Evolutionary conservation across 2,797 vertebrate species (phyloP).

Genomic region (Erethizon dorsatum): DNA sequence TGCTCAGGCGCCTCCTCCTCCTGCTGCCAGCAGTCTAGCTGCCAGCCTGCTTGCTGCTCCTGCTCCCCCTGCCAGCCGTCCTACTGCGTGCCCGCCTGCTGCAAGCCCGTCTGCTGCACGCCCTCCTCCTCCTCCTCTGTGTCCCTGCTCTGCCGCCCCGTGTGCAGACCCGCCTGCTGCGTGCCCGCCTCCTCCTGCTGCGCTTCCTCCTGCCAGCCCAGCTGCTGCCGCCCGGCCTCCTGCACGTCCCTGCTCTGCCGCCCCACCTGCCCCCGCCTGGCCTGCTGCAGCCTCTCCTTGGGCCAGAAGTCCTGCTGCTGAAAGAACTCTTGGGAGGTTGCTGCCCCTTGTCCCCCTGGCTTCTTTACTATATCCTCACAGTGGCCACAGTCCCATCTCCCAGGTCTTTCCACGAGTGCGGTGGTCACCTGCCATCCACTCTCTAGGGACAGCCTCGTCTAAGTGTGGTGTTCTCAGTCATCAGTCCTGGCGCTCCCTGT

Average conservation of each 20-base stretch:
- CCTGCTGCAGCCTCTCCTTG: not conserved
- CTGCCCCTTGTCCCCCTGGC: not conserved
- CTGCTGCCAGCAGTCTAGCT: not conserved
- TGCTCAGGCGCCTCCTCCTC: not conserved
- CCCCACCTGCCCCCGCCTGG: not conserved
- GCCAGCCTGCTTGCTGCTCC: not conserved
- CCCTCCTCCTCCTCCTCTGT: not conserved
- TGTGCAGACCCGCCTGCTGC: not conserved
- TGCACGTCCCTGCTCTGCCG: not conserved
- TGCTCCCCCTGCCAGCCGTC: not conserved
- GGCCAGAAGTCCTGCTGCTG: not conserved
- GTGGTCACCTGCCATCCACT: not conserved
- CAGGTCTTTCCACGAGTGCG: too few species aligned
- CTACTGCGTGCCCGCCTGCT: not conserved
- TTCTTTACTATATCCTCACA: not conserved
- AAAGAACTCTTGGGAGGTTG: not conserved
- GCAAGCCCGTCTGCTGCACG: too few species aligned
- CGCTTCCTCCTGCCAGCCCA: constrained; percentile 8
- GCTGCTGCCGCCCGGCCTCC: not conserved
- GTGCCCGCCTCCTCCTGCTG: not conserved
- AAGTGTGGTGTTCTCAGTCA: not conserved
- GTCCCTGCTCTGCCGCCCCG: not conserved
- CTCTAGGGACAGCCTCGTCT: not conserved
- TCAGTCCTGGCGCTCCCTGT: not conserved
- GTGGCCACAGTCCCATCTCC: not conserved